Evolutionary conservation across 2,797 vertebrate genomes (phyloP).

Genomic region (Tarsius wallacei): DNA sequence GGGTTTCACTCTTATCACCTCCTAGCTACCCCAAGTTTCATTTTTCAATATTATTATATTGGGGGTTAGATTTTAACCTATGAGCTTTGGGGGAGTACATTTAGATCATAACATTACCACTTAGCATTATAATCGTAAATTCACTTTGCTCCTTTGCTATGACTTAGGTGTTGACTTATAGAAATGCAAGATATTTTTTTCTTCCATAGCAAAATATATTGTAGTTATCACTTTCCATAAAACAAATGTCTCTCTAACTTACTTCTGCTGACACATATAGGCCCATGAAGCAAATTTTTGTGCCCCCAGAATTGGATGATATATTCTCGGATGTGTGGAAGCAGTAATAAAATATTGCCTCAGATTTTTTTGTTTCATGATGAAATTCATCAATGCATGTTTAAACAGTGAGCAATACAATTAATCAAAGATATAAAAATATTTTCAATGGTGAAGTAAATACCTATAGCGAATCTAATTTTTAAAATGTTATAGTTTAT

Average conservation of each 20-base stretch:
- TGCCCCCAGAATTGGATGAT: neutral
- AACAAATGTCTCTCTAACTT: neutral
- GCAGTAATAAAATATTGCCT: neutral
- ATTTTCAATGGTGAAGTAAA: slow-evolving; percentile 3
- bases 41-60: neutral
- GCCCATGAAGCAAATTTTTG: neutral
- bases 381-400: neutral
- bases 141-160: neutral
- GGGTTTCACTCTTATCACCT: neutral
- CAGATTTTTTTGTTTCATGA: neutral
- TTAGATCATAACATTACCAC: neutral
- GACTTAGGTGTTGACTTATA: neutral
- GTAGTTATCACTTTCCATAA: neutral
- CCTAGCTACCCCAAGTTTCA: no score
- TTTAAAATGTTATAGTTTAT: slow-evolving; percentile 30
- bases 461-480: neutral
- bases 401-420: neutral
- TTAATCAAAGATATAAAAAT: slow-evolving; percentile 5
- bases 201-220: neutral
- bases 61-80: no score
- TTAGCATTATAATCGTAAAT: neutral
- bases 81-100: neutral
- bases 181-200: neutral
- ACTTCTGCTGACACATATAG: neutral
- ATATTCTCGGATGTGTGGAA: neutral